Base-by-base conservation (phyloP, 2,888 invertebrate species). In the Julus scandinavius region DNA sequence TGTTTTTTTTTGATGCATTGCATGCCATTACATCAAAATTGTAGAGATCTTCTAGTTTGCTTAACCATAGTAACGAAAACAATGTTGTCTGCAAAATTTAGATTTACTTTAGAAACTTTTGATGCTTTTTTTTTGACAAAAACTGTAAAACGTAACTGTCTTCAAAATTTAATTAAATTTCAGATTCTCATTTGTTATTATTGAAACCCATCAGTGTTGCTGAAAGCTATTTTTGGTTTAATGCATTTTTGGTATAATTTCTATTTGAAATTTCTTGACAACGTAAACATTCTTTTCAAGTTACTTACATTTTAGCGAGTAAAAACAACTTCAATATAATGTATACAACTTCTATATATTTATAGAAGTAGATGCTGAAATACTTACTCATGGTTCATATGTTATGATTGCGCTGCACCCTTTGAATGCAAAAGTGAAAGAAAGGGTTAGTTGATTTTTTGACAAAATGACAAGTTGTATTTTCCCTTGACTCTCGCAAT, bases 361-460 rank as follows among this genome's bases (percentile, higher is more conserved):
- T n/a, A n/a, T n/a, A n/a, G n/a, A 58, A 58, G 17, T 58, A 58
- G 58, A 15, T 58, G 58, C 58, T 15, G 58, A 17, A n/a, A n/a
- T n/a, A n/a, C n/a, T n/a, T 15, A 2, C 58, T 58, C 13, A 17
- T 58, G 17, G 11, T 58, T 58, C 17, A 17, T n/a, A n/a, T 72
- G 29, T 72, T 72, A 38, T 38, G 80, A 80, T 80, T 45, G 38
- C 72, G 29, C 29, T 72, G 20, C 72, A 72, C 72, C 72, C 72
- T 29, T 29, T 29, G 13, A 80, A 38, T 38, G 80, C 29, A 72
- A 29, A 72, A 20, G 29, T 29, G 29, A 9, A 80, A 29, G 1
- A 40, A 85, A 29, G 85, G 85, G 17, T 85, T 45, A 49, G 45
- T 85, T 50, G 85, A 85, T 50, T 85, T 72, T 85, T 85, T 85